Percentiles rank a stretch among this genome's conserved stretches.
Evolutionary conservation across 2,113 vertebrate species (phyloP).

Genomic region (Tyto alba): DNA sequence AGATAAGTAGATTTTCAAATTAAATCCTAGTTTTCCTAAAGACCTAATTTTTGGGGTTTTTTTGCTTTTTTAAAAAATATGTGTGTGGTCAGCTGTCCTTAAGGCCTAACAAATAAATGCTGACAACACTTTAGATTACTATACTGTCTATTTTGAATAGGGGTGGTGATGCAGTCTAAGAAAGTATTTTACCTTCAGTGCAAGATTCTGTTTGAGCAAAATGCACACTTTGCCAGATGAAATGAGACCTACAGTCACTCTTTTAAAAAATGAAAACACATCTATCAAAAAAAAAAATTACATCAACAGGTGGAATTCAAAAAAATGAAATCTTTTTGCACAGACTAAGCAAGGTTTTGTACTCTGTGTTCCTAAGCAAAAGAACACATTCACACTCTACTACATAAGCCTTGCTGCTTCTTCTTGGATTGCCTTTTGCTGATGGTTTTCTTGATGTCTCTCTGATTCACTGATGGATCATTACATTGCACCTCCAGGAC

Average conservation of each 20-base stretch:
- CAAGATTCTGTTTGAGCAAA: neutral
- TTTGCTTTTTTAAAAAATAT: neutral
- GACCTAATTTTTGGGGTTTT: neutral
- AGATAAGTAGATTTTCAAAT: neutral
- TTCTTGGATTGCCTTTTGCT: neutral
- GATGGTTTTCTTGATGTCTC: neutral
- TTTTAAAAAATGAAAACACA: neutral
- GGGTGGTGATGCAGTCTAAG: neutral
- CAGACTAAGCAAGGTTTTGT: neutral
- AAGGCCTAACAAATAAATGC: neutral
- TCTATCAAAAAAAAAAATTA: neutral
- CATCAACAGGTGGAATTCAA: neutral
- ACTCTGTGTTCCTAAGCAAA: neutral
- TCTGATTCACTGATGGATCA: neutral
- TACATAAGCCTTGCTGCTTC: neutral
- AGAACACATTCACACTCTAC: fast-evolving
- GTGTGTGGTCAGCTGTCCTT: neutral
- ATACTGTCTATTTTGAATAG: neutral
- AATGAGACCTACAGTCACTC: neutral
- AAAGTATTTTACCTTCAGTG: neutral
- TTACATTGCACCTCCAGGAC: neutral
- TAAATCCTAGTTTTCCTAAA: neutral
- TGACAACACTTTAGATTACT: neutral
- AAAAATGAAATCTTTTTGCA: neutral
- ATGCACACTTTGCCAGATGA: neutral